phyloP scores from a whole-genome alignment of 2,888 invertebrate genomes.

The Platynereis dumerilii region DNA sequence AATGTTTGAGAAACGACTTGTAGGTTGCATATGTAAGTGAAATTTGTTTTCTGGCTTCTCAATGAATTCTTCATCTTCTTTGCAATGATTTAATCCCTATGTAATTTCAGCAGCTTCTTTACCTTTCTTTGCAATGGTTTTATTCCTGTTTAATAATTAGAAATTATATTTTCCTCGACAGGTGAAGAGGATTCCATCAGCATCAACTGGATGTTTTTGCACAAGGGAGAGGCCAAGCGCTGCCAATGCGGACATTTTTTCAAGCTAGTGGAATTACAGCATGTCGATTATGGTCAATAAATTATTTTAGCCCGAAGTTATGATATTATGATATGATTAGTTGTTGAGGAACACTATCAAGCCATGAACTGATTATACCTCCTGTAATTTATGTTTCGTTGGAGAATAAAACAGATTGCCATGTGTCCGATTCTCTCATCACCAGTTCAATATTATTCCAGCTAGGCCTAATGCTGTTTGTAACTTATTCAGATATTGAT shows the following conservation, averaged over 20 bases:
- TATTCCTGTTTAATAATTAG: slow-evolving; percentile 2
- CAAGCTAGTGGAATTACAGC: slow-evolving; percentile 74
- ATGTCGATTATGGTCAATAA: slow-evolving; percentile 33
- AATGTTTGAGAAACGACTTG: slow-evolving; percentile 84
- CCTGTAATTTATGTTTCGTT: no score
- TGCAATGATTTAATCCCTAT: background rate
- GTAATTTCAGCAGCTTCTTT: no score
- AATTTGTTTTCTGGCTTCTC: no score
- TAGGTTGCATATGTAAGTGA: slow-evolving; percentile 86
- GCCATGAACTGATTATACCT: no score
- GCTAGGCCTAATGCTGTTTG: no score
- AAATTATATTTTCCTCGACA: slow-evolving; percentile 40
- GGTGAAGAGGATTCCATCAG: slow-evolving; percentile 87
- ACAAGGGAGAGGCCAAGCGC: slow-evolving; percentile 85
- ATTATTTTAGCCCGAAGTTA: no score
- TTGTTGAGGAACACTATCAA: no score
- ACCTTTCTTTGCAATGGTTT: background rate
- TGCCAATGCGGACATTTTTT: slow-evolving; percentile 98
- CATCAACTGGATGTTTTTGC: slow-evolving; percentile 94
- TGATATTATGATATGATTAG: no score
- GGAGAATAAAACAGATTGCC: no score
- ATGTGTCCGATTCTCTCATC: no score
- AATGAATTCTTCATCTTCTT: background rate
- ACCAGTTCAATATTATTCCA: no score
- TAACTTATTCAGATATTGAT: no score